phyloP scores from a whole-genome alignment of 2,888 invertebrate species.

The Lymantria dispar region DNA sequence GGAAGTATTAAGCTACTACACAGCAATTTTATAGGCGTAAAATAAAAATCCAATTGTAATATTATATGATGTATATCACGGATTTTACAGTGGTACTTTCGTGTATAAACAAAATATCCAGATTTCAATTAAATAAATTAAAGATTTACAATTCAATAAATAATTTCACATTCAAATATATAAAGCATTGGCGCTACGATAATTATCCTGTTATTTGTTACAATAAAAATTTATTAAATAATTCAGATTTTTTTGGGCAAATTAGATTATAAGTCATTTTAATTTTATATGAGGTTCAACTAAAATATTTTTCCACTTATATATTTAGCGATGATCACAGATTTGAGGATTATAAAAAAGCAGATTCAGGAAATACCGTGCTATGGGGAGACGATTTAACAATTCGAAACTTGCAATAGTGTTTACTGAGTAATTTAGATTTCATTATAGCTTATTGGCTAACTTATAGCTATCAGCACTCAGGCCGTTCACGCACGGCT shows the following conservation, averaged over 20 bases:
- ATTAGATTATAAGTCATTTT: slow-evolving; percentile 46
- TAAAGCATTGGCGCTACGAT: slow-evolving; percentile 66
- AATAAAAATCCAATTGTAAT: slow-evolving; percentile 76
- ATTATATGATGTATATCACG: slow-evolving; percentile 82
- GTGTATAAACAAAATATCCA: slow-evolving; percentile 79
- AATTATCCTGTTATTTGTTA: slow-evolving; percentile 55
- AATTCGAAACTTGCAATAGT: slow-evolving; percentile 78
- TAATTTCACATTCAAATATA: slow-evolving; percentile 72
- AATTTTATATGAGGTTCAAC: slow-evolving; percentile 63
- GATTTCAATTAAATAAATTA: slow-evolving; percentile 79
- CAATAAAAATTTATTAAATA: slow-evolving; percentile 22
- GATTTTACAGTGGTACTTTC: slow-evolving; percentile 81
- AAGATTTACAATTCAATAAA: slow-evolving; percentile 77
- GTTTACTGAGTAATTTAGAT: slow-evolving; percentile 80
- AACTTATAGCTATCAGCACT: slow-evolving; percentile 78
- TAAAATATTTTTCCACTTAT: slow-evolving; percentile 72
- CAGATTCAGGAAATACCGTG: slow-evolving; percentile 80
- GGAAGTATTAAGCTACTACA: no score
- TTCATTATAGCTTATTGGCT: slow-evolving; percentile 77
- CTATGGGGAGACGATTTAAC: slow-evolving; percentile 78
- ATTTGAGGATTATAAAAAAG: slow-evolving; percentile 79
- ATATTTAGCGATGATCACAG: slow-evolving; percentile 81
- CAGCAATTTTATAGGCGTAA: no score
- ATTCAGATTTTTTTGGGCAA: slow-evolving; percentile 25
- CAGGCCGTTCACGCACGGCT: slow-evolving; percentile 63